Percentiles rank a stretch among this genome's conserved stretches.
Conservation (phyloP, 2,888 invertebrate species). For the Caenorhabditis afra region DNA sequence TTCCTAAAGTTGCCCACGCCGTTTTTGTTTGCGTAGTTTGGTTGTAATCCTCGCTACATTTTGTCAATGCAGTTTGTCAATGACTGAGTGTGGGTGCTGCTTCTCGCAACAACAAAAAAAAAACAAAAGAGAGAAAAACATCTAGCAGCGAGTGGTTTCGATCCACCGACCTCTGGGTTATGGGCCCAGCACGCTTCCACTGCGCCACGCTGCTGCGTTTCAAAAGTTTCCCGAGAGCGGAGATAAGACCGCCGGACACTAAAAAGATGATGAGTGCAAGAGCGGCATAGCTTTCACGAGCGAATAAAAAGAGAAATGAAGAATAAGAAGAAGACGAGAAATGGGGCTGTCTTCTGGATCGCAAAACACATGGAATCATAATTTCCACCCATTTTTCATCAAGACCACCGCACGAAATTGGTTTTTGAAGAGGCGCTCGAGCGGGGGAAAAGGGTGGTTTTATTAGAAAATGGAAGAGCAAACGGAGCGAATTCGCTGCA, state of each 20-base stretch:
- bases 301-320: neutral
- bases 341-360: neutral
- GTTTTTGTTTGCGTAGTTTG: conserved; percentile 30
- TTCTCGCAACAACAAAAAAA: neutral
- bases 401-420: conserved; percentile 43
- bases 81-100: conserved; percentile 22
- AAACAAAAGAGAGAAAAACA: neutral
- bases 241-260: too few relatives aligned
- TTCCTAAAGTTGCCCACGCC: conserved; percentile 23
- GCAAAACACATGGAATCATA: conserved; percentile 44
- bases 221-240: neutral
- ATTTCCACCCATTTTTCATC: conserved; percentile 53
- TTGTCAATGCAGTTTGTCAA: conserved; percentile 11
- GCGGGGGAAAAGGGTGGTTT: conserved; percentile 20
- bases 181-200: conserved; percentile 90
- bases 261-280: too few relatives aligned
- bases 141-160: conserved; percentile 78
- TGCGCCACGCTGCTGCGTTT: conserved; percentile 87
- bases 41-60: neutral
- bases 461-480: conserved; percentile 47
- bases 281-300: too few relatives aligned
- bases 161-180: conserved; percentile 91
- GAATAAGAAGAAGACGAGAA: neutral
- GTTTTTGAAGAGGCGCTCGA: conserved; percentile 49
- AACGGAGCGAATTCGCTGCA: conserved; percentile 17